These are phyloP conservation scores for Onychomys leucogaster DNA, from an alignment of 2,797 vertebrate species.

Conservation along the genomic window DNA sequence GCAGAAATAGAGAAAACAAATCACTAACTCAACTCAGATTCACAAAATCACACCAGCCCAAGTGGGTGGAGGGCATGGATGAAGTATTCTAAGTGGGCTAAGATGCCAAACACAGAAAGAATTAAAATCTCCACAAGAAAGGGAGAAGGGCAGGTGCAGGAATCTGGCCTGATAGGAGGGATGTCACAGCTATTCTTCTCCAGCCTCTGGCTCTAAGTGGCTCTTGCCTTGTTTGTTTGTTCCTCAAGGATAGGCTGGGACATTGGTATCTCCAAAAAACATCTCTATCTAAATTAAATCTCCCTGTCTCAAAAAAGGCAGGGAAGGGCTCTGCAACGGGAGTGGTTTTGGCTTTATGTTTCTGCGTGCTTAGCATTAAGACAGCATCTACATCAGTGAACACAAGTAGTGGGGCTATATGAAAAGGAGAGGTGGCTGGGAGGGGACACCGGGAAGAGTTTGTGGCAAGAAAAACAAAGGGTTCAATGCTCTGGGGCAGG, in stretches of 20 bases:
- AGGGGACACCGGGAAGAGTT: too few relatives aligned
- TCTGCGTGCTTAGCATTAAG: conserved; percentile 31
- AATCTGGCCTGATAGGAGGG: background rate
- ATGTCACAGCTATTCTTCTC: background rate
- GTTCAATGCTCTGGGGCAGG: conserved; percentile 10
- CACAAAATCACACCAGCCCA: background rate
- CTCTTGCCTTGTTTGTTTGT: conserved; percentile 58
- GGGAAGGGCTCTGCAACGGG: conserved; percentile 15
- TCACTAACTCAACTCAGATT: background rate
- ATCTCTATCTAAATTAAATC: conserved; percentile 83
- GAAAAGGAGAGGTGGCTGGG: background rate
- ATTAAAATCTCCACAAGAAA: background rate
- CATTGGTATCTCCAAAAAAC: conserved; percentile 40
- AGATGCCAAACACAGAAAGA: background rate
- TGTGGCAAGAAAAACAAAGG: background rate
- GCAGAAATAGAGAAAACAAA: background rate
- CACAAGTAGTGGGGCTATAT: background rate
- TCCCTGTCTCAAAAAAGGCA: conserved; percentile 61
- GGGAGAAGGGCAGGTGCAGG: background rate
- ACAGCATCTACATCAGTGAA: background rate
- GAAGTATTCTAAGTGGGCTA: background rate
- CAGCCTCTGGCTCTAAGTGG: background rate
- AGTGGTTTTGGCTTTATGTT: conserved; percentile 51
- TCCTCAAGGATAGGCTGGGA: conserved; percentile 61
- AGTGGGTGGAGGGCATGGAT: background rate